Base-by-base conservation (phyloP, 2,888 invertebrate species). In the Scaptomyza polygonia region DNA sequence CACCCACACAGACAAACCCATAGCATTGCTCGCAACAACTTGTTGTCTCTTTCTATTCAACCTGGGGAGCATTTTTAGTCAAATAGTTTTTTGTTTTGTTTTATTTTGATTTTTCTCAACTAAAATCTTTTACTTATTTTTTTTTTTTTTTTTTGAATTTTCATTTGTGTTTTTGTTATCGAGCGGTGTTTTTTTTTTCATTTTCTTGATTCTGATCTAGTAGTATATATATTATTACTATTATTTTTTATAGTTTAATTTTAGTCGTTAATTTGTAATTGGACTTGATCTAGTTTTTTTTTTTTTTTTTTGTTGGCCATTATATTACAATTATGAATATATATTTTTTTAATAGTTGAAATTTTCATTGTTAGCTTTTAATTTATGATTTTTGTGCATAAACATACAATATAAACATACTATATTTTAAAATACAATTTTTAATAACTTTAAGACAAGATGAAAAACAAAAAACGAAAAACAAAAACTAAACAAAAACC, bases 221-320 rank as follows among this genome's bases (percentile, higher is more conserved):
- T 29, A 8, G 27, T 34, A 16, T 25, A 9, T 55, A 44, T 54
- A 40, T 48, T 59, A 47, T 27, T 55, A 54, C 42, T 52, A 59
- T 56, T 55, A 61, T 49, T 54, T 45, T 69, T 61, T 34, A 43
- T 59, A 58, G 49, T 45, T 56, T 58, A 61, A 62, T 51, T 70
- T 53, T 70, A 77, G 47, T 8, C 27, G 44, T 57, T 71, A 56
- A 52, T 47, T 53, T 64, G 63, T 69, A 40, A 56, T 66, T 57
- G 71, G 66, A 75, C 71, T 80, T 77, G 43, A 75, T 66, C 56
- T 44, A 57, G 59, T 75, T n/a, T n/a, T n/a, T n/a, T n/a, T n/a
- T n/a, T n/a, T n/a, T 51, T 40, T 75, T 65, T 52, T 59, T 78
- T 75, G 82, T 81, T 81, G 78, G 78, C 82, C 78, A 83, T 79